These are phyloP conservation scores for Reticulitermes lucifugus DNA, from an alignment of 2,888 invertebrate genomes.

Conservation along the genomic window DNA sequence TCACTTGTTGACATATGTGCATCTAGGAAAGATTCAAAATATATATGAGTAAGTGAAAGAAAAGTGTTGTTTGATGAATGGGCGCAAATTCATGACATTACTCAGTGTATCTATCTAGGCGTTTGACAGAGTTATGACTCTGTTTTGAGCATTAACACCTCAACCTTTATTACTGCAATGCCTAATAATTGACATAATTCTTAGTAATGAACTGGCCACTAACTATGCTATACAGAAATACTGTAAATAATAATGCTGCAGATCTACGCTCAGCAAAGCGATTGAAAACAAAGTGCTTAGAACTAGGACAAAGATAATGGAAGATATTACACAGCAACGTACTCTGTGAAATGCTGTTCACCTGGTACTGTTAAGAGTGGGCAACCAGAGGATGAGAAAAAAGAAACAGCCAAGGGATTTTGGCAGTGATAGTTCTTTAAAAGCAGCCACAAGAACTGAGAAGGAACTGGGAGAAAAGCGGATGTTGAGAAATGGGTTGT, in stretches of 20 bases:
- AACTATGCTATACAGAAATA: background rate
- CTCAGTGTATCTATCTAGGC: background rate
- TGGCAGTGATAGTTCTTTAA: too few species aligned
- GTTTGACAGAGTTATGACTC: background rate
- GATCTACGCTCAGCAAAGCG: too few species aligned
- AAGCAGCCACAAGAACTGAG: too few species aligned
- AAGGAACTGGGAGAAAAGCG: too few species aligned
- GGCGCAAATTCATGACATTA: conserved; percentile 20
- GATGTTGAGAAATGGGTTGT: too few species aligned
- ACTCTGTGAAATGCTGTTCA: too few species aligned
- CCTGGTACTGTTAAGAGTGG: too few species aligned
- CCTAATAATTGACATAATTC: background rate
- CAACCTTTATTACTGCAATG: background rate
- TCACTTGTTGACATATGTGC: background rate
- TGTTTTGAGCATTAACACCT: background rate
- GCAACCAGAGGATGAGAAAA: too few species aligned
- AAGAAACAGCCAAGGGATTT: too few species aligned
- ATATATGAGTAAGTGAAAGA: background rate
- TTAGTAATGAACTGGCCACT: background rate
- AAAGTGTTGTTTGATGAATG: background rate
- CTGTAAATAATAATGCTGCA: background rate
- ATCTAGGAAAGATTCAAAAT: background rate
- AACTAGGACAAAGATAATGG: too few species aligned
- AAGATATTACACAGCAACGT: too few species aligned
- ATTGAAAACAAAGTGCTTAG: too few species aligned